Evolutionary conservation across 2,888 invertebrate species (phyloP).

Genomic region (Drosophila subquinaria): DNA sequence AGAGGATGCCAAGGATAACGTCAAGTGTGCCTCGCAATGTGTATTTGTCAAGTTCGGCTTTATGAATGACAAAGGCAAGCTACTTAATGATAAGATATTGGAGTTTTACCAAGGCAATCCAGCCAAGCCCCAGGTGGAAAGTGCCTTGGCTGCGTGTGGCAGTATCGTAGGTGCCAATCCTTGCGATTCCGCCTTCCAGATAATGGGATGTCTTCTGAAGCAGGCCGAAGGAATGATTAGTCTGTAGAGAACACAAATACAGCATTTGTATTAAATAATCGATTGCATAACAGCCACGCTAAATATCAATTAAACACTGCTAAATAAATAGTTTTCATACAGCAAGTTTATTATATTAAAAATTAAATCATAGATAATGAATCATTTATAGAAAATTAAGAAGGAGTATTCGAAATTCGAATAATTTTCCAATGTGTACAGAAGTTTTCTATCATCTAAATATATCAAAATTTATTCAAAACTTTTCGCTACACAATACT

Average conservation of each 20-base stretch:
- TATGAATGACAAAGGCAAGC: slow-evolving; percentile 47
- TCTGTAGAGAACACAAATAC: not conserved
- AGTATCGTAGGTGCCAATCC: slow-evolving; percentile 45
- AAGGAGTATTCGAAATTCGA: too few relatives aligned
- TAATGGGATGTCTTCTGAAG: slow-evolving; percentile 42
- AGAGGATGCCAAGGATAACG: slow-evolving; percentile 46
- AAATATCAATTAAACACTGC: not conserved
- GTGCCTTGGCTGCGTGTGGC: slow-evolving; percentile 40
- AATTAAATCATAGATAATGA: too few relatives aligned
- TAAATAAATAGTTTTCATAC: slow-evolving; percentile 17
- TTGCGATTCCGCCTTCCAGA: slow-evolving; percentile 58
- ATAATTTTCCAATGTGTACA: too few relatives aligned
- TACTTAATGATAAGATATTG: slow-evolving; percentile 34
- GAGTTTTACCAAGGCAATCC: not conserved
- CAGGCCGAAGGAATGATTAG: not conserved
- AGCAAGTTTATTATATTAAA: not conserved
- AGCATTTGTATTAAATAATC: not conserved
- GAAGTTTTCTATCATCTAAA: too few relatives aligned
- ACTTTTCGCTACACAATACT: not conserved
- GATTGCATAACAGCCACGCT: slow-evolving; percentile 1
- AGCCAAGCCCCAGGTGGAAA: slow-evolving; percentile 6
- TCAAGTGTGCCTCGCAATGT: slow-evolving; percentile 60
- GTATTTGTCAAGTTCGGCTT: slow-evolving; percentile 46
- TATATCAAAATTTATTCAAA: too few relatives aligned
- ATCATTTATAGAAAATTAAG: too few relatives aligned